These are phyloP conservation scores for Strix aluco DNA, from an alignment of 2,113 vertebrate genomes.

Conservation along the genomic window DNA sequence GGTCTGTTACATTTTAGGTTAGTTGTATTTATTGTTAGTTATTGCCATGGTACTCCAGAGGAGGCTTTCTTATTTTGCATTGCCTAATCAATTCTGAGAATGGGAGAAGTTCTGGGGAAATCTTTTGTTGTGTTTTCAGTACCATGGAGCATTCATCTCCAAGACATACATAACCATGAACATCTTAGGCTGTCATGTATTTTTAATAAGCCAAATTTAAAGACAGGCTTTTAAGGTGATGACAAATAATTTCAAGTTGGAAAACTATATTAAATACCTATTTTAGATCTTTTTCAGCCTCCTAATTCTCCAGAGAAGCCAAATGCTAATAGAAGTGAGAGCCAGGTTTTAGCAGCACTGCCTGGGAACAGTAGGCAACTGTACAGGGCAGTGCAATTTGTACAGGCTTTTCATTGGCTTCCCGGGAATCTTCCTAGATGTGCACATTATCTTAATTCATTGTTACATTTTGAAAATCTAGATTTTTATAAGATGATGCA, in stretches of 20 bases:
- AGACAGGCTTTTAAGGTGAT: background rate
- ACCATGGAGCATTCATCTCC: background rate
- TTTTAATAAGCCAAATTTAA: background rate
- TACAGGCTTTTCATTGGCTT: background rate
- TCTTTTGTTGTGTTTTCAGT: background rate
- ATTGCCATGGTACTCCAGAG: background rate
- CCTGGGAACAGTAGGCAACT: background rate
- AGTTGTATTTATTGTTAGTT: background rate
- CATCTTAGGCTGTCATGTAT: background rate
- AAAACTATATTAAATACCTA: background rate
- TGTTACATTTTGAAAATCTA: background rate
- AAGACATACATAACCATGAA: background rate
- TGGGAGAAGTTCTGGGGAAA: background rate
- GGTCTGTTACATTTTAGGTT: background rate
- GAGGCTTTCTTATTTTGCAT: background rate
- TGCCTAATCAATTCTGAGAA: background rate
- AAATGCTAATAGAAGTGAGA: background rate
- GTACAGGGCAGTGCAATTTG: background rate
- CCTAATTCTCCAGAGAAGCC: background rate
- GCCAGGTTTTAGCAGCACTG: background rate
- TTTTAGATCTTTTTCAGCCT: background rate
- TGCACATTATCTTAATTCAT: background rate
- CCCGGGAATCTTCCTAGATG: background rate
- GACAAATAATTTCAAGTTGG: background rate
- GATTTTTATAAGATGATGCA: background rate